Percentiles rank a stretch among this genome's conserved stretches.
These are phyloP conservation scores for Cryptophagus acutangulus DNA, from an alignment of 2,888 invertebrate species.

Conservation along the genomic window DNA sequence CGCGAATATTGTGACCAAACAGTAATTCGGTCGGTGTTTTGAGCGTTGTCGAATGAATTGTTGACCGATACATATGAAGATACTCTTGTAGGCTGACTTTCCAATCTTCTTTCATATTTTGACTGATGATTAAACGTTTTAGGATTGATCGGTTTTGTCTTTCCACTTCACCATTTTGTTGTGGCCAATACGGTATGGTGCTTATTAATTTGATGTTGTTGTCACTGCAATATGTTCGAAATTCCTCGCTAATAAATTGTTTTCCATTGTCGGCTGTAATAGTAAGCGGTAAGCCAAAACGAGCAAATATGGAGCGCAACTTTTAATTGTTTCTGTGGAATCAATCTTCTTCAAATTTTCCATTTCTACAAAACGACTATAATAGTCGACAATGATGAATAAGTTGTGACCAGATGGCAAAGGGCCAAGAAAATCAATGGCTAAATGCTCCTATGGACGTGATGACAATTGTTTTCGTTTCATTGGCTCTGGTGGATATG, in stretches of 20 bases:
- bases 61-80: slow-evolving; percentile 24
- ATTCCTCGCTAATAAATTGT: slow-evolving; percentile 23
- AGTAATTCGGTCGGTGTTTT: slow-evolving; percentile 28
- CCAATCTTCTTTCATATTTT: slow-evolving; percentile 17
- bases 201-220: slow-evolving; percentile 11
- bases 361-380: slow-evolving; percentile 23
- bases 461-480: slow-evolving; percentile 15
- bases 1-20: slow-evolving; percentile 21
- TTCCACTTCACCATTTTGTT: slow-evolving; percentile 31
- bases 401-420: slow-evolving; percentile 18
- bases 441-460: slow-evolving; percentile 18
- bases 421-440: slow-evolving; percentile 27
- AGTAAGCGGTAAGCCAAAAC: slow-evolving; percentile 22
- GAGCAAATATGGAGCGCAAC: slow-evolving; percentile 24
- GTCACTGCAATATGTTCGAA: slow-evolving; percentile 18
- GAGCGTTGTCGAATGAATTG: slow-evolving; percentile 31
- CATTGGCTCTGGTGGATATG: slow-evolving; percentile 17
- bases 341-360: slow-evolving; percentile 21
- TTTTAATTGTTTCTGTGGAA: slow-evolving; percentile 16
- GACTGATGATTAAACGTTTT: slow-evolving; percentile 18
- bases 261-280: slow-evolving; percentile 24
- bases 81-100: slow-evolving; percentile 22
- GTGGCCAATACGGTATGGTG: slow-evolving; percentile 23
- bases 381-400: slow-evolving; percentile 19
- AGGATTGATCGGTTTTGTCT: slow-evolving; percentile 21